Base-by-base conservation (phyloP, 2,888 invertebrate species). In the Apamea crenata region DNA sequence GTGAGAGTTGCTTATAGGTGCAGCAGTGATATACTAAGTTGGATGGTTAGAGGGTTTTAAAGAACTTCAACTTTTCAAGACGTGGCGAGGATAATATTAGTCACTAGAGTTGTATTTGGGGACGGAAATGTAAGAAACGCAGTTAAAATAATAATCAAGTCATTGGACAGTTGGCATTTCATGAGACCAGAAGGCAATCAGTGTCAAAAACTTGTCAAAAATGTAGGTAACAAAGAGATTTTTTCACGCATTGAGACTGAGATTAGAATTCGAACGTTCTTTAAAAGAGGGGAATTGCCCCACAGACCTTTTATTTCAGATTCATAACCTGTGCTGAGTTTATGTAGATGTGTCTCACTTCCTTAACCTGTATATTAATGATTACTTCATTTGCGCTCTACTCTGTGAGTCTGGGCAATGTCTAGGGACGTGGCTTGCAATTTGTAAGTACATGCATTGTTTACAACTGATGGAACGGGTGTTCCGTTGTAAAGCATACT, bases 391-490 rank as follows among this genome's bases (percentile, higher is more conserved):
- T 74, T 47, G 47, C 47, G 53, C 10, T 4, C 14, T 82, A 65
- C 53, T 84, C 84, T 61, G 29, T 77, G 59, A n/a, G 16, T 36
- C 25, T 74, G 53, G 14, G 66, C 6, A 74, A 50, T 78, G 44
- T 79, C 89, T 87, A 65, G 87, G 80, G 85, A 83, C 75, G 71
- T 74, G 66, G 67, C 56, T 65, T 83, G 80, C 83, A 89, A 87
- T 87, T 81, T 84, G 71, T 77, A 76, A 67, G 78, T 81, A 71
- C 77, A 83, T 85, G 85, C 81, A 89, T 89, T 87, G 85, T 84
- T 87, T 82, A 87, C 72, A 75, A 59, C 71, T 86, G 77, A 82
- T 74, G 80, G 71, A 83, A 88, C 77, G 69, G 18, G 25, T 53
- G 59, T 74, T 74, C 21, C 18, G 29, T 40, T 67, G 18, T 68